Evolutionary conservation across 2,113 vertebrate genomes (phyloP).

Genomic region (Paraplagusia blochii): DNA sequence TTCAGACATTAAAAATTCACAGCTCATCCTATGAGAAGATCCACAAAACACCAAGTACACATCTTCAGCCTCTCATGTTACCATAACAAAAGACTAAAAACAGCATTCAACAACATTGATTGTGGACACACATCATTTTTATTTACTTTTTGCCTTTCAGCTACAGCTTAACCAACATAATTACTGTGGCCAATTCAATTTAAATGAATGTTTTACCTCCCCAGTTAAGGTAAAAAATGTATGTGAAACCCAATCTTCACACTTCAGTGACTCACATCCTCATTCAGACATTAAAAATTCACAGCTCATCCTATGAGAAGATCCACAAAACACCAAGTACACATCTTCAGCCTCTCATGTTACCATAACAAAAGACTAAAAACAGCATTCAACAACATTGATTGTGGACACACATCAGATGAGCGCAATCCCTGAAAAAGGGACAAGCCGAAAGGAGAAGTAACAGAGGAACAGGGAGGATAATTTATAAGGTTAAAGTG

Average conservation of each 20-base stretch:
- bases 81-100: slow-evolving; percentile 24
- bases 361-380: slow-evolving; percentile 26
- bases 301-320: slow-evolving; percentile 32
- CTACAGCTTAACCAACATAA: not conserved
- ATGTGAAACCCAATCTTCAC: slow-evolving; percentile 24
- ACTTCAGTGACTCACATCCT: slow-evolving; percentile 3
- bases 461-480: slow-evolving; percentile 22
- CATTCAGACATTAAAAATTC: slow-evolving; percentile 17
- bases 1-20: slow-evolving; percentile 18
- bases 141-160: too few species aligned
- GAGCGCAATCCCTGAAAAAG: too few species aligned
- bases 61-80: slow-evolving; percentile 24
- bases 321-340: slow-evolving; percentile 43
- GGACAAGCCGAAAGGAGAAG: slow-evolving; percentile 22
- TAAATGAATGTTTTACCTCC: too few species aligned
- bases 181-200: not conserved
- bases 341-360: slow-evolving; percentile 25
- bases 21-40: slow-evolving; percentile 34
- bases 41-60: slow-evolving; percentile 43
- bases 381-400: slow-evolving; percentile 31
- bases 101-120: slow-evolving; percentile 32
- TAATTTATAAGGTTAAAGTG: slow-evolving; percentile 12
- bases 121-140: slow-evolving; percentile 11
- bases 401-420: slow-evolving; percentile 16
- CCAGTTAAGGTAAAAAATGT: not conserved